Conservation (phyloP, 2,888 invertebrate genomes). For the Odontocolon sp. region DNA sequence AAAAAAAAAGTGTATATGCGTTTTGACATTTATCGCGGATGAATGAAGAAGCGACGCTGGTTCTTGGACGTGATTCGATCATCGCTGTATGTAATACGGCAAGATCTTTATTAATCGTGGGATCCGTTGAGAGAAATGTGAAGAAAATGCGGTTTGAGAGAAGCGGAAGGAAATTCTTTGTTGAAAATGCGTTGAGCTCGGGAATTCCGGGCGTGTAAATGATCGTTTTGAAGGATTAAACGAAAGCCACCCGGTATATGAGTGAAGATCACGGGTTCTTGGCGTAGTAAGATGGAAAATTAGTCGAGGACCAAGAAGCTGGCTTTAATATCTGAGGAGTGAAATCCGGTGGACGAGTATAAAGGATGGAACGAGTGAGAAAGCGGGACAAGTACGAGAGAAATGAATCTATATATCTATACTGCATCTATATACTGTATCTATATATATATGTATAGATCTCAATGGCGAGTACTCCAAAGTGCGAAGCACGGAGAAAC, state of each 20-base stretch:
- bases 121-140: background rate
- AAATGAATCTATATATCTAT: constrained; percentile 39
- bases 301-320: constrained; percentile 70
- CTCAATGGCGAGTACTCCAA: constrained; percentile 7
- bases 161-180: constrained; percentile 45
- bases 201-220: constrained; percentile 2
- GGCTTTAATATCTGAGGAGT: constrained; percentile 71
- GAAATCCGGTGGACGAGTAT: constrained; percentile 15
- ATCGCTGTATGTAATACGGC: constrained; percentile 28
- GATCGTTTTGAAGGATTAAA: constrained; percentile 53
- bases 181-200: constrained; percentile 12
- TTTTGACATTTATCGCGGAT: constrained; percentile 50
- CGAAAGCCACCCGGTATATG: constrained; percentile 46
- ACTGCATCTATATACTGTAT: too few relatives aligned
- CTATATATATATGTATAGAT: too few relatives aligned
- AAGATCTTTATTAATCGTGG: constrained; percentile 56
- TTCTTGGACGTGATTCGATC: constrained; percentile 35
- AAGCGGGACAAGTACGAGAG: constrained; percentile 44
- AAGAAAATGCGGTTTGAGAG: background rate
- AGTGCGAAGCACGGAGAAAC: background rate
- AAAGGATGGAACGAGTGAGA: too few relatives aligned
- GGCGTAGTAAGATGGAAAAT: constrained; percentile 67
- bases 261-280: constrained; percentile 21
- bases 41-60: constrained; percentile 30
- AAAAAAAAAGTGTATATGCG: constrained; percentile 31